phyloP scores from a whole-genome alignment of 2,113 vertebrate species.

The Rhipidura dahli region DNA sequence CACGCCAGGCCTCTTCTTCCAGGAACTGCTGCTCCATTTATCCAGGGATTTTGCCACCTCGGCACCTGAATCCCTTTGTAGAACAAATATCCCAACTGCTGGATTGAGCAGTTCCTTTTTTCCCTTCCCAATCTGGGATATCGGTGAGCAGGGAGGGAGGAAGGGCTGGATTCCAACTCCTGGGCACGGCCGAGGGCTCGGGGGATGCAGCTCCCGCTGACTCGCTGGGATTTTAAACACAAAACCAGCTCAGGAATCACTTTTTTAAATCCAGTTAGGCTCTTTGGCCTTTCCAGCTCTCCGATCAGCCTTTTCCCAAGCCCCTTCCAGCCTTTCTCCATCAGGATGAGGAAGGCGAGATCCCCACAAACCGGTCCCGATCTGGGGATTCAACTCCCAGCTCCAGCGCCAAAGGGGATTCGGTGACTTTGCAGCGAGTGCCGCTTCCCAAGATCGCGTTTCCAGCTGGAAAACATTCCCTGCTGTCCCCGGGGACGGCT shows the following conservation, averaged over 20 bases:
- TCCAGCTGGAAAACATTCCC: background rate
- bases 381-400: rapidly evolving
- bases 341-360: background rate
- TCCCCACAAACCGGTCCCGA: too few relatives aligned
- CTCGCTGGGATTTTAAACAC: background rate
- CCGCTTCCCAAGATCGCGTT: background rate
- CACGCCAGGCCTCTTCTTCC: background rate
- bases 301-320: background rate
- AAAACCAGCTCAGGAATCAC: background rate
- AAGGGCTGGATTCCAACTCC: background rate
- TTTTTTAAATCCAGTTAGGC: background rate
- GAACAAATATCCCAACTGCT: background rate
- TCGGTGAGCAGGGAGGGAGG: background rate
- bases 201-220: background rate
- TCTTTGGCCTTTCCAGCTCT: background rate
- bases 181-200: background rate
- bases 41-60: background rate
- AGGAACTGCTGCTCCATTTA: background rate
- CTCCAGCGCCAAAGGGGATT: background rate
- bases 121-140: background rate
- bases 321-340: background rate
- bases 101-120: background rate
- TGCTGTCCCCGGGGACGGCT: background rate
- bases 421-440: background rate
- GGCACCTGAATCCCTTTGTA: rapidly evolving